Conservation (phyloP, 1,140 invertebrate species). For the Limonius californicus region DNA sequence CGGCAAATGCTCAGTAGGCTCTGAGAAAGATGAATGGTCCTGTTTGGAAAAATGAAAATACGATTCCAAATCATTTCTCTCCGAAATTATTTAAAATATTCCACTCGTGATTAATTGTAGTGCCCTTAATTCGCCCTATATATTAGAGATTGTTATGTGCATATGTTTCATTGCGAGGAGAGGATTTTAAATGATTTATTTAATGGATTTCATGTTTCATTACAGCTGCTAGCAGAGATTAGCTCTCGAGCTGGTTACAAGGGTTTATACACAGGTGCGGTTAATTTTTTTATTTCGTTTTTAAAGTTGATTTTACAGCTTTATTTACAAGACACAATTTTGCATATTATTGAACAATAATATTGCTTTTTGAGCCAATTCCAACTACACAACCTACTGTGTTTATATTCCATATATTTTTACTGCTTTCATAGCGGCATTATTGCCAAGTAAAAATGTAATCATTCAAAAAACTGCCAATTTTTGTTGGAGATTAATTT, state of each 20-base stretch:
- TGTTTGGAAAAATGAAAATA: conserved; percentile 11
- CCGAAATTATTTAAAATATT: background rate
- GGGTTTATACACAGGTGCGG: conserved; percentile 11
- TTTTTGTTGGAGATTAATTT: no score
- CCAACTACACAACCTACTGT: no score
- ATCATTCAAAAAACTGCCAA: no score
- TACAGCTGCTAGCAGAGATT: conserved; percentile 3
- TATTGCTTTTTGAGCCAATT: no score
- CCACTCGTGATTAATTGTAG: conserved; percentile 30
- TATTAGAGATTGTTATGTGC: conserved; percentile 22
- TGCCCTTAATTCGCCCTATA: conserved; percentile 28
- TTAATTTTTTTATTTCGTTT: background rate
- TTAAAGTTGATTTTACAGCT: background rate
- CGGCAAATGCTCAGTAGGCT: conserved; percentile 8
- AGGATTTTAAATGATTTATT: conserved; percentile 24
- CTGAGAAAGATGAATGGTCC: conserved; percentile 1
- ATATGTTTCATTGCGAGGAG: conserved; percentile 22
- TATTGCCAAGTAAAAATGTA: no score
- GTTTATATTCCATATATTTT: no score
- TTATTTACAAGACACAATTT: background rate
- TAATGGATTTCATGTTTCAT: conserved; percentile 17
- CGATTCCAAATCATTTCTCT: background rate
- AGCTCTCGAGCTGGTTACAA: background rate
- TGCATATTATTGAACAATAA: no score
- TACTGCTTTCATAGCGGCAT: no score